Evolutionary conservation across 2,888 invertebrate species (phyloP).

Genomic region (Theretra japonica): DNA sequence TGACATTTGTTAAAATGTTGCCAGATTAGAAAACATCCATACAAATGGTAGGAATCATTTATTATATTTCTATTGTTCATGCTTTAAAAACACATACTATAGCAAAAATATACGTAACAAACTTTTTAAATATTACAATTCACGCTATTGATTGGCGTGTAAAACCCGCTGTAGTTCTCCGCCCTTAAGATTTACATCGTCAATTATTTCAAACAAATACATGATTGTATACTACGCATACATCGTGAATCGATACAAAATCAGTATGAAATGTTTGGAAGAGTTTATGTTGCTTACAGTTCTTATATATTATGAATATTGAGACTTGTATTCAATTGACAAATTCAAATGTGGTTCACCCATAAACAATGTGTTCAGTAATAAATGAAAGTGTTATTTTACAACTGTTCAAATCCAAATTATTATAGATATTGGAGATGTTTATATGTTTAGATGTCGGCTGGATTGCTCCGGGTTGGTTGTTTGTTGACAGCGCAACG

Average conservation of each 20-base stretch:
- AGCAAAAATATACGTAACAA: too few species aligned
- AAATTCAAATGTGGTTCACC: background rate
- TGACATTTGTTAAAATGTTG: slow-evolving; percentile 1
- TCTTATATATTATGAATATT: too few species aligned
- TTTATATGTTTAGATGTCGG: slow-evolving; percentile 19
- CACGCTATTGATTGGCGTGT: too few species aligned
- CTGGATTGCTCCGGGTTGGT: slow-evolving; percentile 1
- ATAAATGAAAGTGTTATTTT: slow-evolving; percentile 62
- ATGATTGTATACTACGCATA: too few species aligned
- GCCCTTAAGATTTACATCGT: too few species aligned
- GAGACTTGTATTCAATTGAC: background rate
- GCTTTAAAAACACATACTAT: slow-evolving; percentile 31
- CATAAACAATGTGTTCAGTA: slow-evolving; percentile 76
- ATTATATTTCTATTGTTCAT: background rate
- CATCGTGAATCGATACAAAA: too few species aligned
- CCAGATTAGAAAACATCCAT: slow-evolving; percentile 12
- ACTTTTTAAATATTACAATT: too few species aligned
- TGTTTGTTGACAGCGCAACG: slow-evolving; percentile 1
- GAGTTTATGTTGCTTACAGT: too few species aligned
- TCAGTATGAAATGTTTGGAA: too few species aligned
- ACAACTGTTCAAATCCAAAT: slow-evolving; percentile 62
- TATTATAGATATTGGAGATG: slow-evolving; percentile 44
- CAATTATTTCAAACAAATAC: too few species aligned
- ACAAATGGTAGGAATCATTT: background rate
- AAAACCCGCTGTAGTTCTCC: too few species aligned